These are phyloP conservation scores for Epinephelus malabaricus DNA, from an alignment of 2,797 vertebrate species.

Conservation along the genomic window DNA sequence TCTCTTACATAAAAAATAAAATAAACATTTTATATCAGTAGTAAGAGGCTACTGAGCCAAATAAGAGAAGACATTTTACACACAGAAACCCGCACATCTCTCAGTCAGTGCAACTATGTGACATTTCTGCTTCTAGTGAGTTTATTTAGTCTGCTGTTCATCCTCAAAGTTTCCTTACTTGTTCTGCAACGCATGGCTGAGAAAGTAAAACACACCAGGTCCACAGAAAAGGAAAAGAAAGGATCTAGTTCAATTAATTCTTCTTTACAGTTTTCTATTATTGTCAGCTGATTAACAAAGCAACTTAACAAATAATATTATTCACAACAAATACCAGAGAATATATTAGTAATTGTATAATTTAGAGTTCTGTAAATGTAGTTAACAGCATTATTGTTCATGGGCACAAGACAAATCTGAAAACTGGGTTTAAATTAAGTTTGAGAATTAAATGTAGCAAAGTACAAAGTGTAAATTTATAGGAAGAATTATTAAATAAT, in stretches of 20 bases:
- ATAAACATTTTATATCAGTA: background rate
- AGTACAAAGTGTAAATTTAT: background rate
- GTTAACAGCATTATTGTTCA: background rate
- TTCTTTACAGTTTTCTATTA: conserved; percentile 11
- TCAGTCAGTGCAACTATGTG: conserved; percentile 49
- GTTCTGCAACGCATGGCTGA: conserved; percentile 58
- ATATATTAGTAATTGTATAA: background rate
- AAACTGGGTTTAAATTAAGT: background rate
- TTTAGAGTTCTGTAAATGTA: background rate
- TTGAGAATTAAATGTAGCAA: background rate
- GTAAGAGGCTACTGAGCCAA: background rate
- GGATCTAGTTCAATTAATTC: conserved; percentile 34
- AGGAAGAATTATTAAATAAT: background rate
- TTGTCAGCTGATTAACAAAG: conserved; percentile 9
- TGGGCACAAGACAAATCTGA: background rate
- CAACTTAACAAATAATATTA: background rate
- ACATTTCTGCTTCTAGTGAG: conserved; percentile 60
- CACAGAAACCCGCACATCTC: conserved; percentile 25
- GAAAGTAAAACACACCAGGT: conserved; percentile 61
- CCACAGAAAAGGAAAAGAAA: conserved; percentile 35
- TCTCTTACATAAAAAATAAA: background rate
- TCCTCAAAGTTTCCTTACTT: conserved; percentile 67
- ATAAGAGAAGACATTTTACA: background rate
- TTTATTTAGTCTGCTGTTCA: conserved; percentile 79
- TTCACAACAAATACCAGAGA: background rate